Evolutionary conservation across 2,113 vertebrate genomes (phyloP), one percentile per base, ranked within the genome.

Genomic region (Saiga tatarica): DNA sequence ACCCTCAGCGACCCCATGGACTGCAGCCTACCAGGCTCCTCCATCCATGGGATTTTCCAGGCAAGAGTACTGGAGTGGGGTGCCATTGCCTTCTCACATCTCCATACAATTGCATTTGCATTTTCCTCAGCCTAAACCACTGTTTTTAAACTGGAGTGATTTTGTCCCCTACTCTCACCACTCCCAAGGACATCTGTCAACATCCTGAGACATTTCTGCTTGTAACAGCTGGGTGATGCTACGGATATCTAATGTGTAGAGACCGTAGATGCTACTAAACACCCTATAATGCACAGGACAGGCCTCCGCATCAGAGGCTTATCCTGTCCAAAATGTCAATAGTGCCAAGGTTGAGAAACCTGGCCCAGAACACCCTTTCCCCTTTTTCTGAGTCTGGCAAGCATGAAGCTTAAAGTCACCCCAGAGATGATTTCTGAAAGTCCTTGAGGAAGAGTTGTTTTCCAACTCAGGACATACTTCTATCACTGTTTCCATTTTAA

Each of bases 361-460:
- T 90, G 30, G 42, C 6, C 26, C 52, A 19, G n/a, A 84, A 89
- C 1, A 78, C 3, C 6, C 6, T 76, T 39, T 7, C 23, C 8
- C 42, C 23, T 23, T 67, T 15, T 30, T 33, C 52, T 50, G 50
- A 79, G 30, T 5, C 53, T 74, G 16, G 36, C 5, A 64, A 33
- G 55, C 30, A 36, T 0, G 4, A 3, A 42, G 55, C 10, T 62
- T 89, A 33, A 91, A 52, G 36, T 62, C 85, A 82, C 36, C 30
- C 57, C 13, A 47, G 28, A 52, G 19, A n/a, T 57, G 71, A 83
- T 39, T 86, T 97, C 55, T 89, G 62, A 78, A 71, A 91, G 17
- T 95, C 36, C 67, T 89, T 36, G 42, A 91, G 42, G 33, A 16
- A 53, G 19, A 78, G 74, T 28, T 81, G 17, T 25, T 60, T 57